Base-by-base conservation (phyloP, 2,888 invertebrate species). In the Oegoconia quadripuncta region DNA sequence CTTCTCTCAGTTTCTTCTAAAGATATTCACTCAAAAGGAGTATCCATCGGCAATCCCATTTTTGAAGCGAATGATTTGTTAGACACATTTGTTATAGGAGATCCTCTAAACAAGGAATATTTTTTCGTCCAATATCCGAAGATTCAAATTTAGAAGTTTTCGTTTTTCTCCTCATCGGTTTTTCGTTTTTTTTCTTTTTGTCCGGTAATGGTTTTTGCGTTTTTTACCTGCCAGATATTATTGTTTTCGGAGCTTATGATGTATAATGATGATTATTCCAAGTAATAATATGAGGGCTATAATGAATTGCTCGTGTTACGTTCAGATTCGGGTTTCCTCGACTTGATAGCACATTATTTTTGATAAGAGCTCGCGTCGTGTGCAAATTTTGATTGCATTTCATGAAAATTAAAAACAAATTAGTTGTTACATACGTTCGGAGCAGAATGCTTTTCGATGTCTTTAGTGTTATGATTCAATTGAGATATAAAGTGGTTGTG, bases 111-210 rank as follows among this genome's bases (percentile, higher is more conserved):
- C 2, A 9, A 9, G 2, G 8, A 22, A 22, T 22, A 27, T 13
- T 27, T 14, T 12, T 27, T 13, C 13, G 6, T 27, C 27, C 27
- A 13, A 6, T 13, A 27, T 27, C 13, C 13, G 12, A 30, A 48
- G 51, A 78, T 79, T 80, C 74, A 73, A 82, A 80, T 79, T 79
- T 76, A 59, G 66, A 73, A 64, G 58, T 63, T 51, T 50, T 67
- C 63, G 52, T 67, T 67, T 72, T 66, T 65, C 59, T 48, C 44
- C 49, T 52, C n/a, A 55, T 59, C 52, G 39, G 34, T 44, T 56
- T 57, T 54, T 66, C 55, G 46, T 41, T 45, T 50, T 36, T 45
- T 50, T 60, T n/a, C n/a, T 57, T 59, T 48, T 44, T 41, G 42
- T 41, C 47, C 51, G 34, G 54, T 60, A 64, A 64, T 66, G 65